These are phyloP conservation scores for Anas capensis DNA, from an alignment of 2,797 vertebrate species.

Conservation along the genomic window DNA sequence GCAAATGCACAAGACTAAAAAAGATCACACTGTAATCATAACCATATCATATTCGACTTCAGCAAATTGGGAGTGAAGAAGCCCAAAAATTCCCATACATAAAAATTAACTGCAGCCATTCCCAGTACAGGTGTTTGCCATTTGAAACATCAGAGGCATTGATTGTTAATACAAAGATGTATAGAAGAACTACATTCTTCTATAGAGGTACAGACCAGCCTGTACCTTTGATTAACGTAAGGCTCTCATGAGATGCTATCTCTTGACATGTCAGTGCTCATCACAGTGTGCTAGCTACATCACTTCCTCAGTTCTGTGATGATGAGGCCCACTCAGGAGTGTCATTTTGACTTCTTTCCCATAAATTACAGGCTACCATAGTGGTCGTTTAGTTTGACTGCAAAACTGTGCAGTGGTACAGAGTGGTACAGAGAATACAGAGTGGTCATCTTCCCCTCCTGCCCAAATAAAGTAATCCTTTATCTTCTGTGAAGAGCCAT, in stretches of 20 bases:
- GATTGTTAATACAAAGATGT: not conserved
- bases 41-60: not conserved
- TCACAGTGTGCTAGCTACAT: not conserved
- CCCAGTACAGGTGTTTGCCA: not conserved
- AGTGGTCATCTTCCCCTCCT: not conserved
- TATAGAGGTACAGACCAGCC: not conserved
- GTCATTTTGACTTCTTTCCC: not conserved
- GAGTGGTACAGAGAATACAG: not conserved
- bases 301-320: not conserved
- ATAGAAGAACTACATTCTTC: not conserved
- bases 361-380: rapidly evolving
- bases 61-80: not conserved
- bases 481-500: not conserved
- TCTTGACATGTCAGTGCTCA: not conserved
- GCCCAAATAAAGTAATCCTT: not conserved
- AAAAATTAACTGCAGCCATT: not conserved
- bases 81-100: not conserved
- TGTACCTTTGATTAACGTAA: rapidly evolving
- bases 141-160: not conserved
- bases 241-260: not conserved
- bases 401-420: not conserved
- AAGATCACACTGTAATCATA: not conserved
- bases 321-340: not conserved
- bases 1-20: not conserved
- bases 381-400: not conserved